Evolutionary conservation across 1,140 invertebrate genomes (phyloP).

Genomic region (Lasaia peninsularis): DNA sequence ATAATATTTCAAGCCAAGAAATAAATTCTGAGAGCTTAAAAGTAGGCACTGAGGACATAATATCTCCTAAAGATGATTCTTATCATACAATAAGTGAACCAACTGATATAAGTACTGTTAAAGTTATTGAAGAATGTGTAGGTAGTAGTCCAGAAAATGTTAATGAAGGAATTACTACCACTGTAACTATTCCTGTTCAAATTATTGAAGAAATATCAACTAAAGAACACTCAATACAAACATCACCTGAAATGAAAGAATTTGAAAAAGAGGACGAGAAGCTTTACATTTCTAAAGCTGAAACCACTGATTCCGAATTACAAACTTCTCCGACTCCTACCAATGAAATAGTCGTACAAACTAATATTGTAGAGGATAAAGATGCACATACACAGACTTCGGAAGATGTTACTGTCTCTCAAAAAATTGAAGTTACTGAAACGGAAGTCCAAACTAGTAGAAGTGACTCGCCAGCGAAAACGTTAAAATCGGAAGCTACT

Average conservation of each 20-base stretch:
- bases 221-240: conserved; percentile 79
- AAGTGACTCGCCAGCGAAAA: conserved; percentile 43
- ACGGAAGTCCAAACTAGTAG: conserved; percentile 60
- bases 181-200: conserved; percentile 78
- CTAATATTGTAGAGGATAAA: conserved; percentile 67
- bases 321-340: conserved; percentile 78
- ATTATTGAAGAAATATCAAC: conserved; percentile 77
- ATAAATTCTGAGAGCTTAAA: conserved; percentile 39
- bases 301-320: conserved; percentile 75
- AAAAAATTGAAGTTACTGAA: conserved; percentile 46
- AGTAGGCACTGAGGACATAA: conserved; percentile 52
- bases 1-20: conserved; percentile 20
- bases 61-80: conserved; percentile 71
- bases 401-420: conserved; percentile 37
- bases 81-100: conserved; percentile 78
- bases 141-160: conserved; percentile 64
- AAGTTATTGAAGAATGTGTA: conserved; percentile 81
- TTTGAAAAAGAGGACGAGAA: conserved; percentile 59
- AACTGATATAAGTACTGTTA: conserved; percentile 78
- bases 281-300: conserved; percentile 40
- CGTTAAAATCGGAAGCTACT: conserved; percentile 46
- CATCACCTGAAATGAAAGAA: conserved; percentile 77
- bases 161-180: conserved; percentile 60
- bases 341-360: conserved; percentile 74
- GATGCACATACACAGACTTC: conserved; percentile 57